These are phyloP conservation scores for Xylocopa sonorina DNA, from an alignment of 1,140 invertebrate genomes.

Conservation along the genomic window DNA sequence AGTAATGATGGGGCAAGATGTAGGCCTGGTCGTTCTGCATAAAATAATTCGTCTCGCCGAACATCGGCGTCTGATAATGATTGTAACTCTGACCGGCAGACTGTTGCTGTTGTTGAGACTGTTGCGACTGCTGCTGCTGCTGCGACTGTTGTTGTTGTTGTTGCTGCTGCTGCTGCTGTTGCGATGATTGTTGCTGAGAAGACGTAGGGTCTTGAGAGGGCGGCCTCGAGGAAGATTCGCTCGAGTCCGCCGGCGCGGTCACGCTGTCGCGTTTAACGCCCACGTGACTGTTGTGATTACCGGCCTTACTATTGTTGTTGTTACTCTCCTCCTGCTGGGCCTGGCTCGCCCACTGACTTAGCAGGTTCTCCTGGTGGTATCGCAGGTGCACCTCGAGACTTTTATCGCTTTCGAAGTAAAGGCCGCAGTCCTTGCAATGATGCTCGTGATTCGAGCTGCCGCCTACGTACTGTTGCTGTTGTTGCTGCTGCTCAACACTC, in stretches of 20 bases:
- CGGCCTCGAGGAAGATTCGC: slow-evolving; percentile 80
- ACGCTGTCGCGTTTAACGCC: slow-evolving; percentile 78
- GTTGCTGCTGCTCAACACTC: slow-evolving; percentile 71
- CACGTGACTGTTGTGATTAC: slow-evolving; percentile 80
- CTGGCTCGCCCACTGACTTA: slow-evolving; percentile 89
- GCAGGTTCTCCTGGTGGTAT: slow-evolving; percentile 89
- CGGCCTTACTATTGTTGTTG: slow-evolving; percentile 85
- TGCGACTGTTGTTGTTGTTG: slow-evolving; percentile 70
- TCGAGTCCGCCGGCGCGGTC: slow-evolving; percentile 84
- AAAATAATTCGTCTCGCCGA: slow-evolving; percentile 68
- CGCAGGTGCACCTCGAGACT: slow-evolving; percentile 90
- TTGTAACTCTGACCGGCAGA: slow-evolving; percentile 47
- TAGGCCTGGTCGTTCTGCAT: slow-evolving; percentile 73
- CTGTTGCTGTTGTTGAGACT: slow-evolving; percentile 61
- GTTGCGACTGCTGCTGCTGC: slow-evolving; percentile 72
- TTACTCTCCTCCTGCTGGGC: slow-evolving; percentile 84
- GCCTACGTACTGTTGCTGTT: slow-evolving; percentile 67
- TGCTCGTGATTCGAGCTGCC: slow-evolving; percentile 80
- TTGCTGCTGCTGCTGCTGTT: slow-evolving; percentile 73
- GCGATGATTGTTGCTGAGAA: slow-evolving; percentile 54
- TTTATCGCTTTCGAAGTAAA: slow-evolving; percentile 88
- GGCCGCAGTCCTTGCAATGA: slow-evolving; percentile 88
- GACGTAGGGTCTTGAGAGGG: slow-evolving; percentile 65
- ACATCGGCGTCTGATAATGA: slow-evolving; percentile 70
- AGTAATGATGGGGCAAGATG: slow-evolving; percentile 71